Conservation (phyloP, 2,888 invertebrate species). For the Pinctada fucata region DNA sequence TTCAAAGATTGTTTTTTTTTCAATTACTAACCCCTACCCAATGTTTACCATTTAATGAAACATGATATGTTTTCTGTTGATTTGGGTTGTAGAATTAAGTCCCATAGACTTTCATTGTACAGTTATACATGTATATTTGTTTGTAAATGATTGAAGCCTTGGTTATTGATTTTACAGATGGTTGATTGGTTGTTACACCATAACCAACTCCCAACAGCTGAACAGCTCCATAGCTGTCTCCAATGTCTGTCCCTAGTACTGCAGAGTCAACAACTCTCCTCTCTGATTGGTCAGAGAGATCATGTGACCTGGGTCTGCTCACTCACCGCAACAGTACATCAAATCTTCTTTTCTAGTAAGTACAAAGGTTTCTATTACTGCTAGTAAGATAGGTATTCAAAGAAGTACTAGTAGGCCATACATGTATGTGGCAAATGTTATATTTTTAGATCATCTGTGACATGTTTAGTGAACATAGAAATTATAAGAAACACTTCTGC, state of each 20-base stretch:
- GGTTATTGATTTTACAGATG: constrained; percentile 55
- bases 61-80: too few relatives aligned
- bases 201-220: constrained; percentile 69
- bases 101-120: too few relatives aligned
- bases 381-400: too few relatives aligned
- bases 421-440: too few relatives aligned
- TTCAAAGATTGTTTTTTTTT: too few relatives aligned
- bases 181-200: constrained; percentile 71
- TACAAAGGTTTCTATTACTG: constrained; percentile 16
- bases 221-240: constrained; percentile 77
- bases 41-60: too few relatives aligned
- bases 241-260: constrained; percentile 81
- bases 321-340: constrained; percentile 72
- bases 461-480: not conserved
- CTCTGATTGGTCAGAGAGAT: constrained; percentile 77
- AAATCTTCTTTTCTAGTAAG: constrained; percentile 74
- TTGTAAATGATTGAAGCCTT: too few relatives aligned
- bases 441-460: not conserved
- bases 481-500: too few relatives aligned
- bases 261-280: constrained; percentile 78
- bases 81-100: too few relatives aligned
- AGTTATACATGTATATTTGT: too few relatives aligned
- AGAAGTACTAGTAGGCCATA: too few relatives aligned
- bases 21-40: too few relatives aligned
- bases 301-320: constrained; percentile 81